Evolutionary conservation across 2,888 invertebrate species (phyloP).

Genomic region (Marronus borbonicus): DNA sequence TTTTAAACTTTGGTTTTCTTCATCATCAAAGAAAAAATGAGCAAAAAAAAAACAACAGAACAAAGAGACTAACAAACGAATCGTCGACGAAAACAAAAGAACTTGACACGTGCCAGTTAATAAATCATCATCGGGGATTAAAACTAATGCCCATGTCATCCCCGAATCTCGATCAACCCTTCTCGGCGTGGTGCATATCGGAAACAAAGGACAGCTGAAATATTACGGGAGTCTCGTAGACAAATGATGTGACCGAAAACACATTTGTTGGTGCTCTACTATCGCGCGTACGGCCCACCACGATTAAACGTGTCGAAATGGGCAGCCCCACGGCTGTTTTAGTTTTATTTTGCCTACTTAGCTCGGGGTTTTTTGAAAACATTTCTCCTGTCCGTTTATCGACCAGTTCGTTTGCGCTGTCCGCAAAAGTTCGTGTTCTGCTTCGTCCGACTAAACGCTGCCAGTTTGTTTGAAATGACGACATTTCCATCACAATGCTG

Average conservation of each 20-base stretch:
- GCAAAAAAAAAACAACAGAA: neutral
- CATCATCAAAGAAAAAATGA: neutral
- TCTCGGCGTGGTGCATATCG: conserved; percentile 58
- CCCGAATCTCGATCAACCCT: conserved; percentile 62
- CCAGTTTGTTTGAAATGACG: conserved; percentile 64
- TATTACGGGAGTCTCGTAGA: conserved; percentile 60
- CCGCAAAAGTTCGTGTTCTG: neutral
- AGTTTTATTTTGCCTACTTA: conserved; percentile 38
- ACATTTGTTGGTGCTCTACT: conserved; percentile 54
- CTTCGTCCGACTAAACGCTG: conserved; percentile 49
- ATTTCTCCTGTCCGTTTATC: neutral
- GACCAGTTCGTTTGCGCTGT: neutral
- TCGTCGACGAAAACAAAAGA: conserved; percentile 38
- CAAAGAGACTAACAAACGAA: conserved; percentile 19
- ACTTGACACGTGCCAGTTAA: conserved; percentile 42
- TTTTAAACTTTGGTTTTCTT: neutral
- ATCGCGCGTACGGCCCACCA: conserved; percentile 36
- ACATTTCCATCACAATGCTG: conserved; percentile 71
- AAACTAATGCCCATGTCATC: conserved; percentile 62
- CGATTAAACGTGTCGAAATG: conserved; percentile 41
- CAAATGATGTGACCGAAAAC: conserved; percentile 64
- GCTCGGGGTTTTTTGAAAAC: neutral
- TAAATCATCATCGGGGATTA: conserved; percentile 54
- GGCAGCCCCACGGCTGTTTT: conserved; percentile 42
- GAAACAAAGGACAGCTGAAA: conserved; percentile 61